Conservation (phyloP, 2,797 vertebrate species). For the Mus minutoides region DNA sequence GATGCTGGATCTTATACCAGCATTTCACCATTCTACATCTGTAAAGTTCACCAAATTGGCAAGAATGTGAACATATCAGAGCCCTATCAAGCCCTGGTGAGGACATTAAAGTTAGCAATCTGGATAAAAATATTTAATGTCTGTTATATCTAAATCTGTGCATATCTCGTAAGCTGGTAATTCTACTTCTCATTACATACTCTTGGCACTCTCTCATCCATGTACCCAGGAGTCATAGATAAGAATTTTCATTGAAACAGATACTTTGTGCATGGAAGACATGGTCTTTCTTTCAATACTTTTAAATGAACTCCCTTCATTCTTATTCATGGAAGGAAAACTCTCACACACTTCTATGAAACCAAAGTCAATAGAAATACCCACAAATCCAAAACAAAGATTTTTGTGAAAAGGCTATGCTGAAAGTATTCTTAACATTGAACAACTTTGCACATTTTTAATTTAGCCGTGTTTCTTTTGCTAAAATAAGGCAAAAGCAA, state of each 20-base stretch:
- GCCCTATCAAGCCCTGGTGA: background rate
- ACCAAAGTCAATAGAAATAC: slow-evolving; percentile 70
- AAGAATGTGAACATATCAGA: background rate
- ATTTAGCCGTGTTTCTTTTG: slow-evolving; percentile 46
- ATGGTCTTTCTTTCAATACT: slow-evolving; percentile 65
- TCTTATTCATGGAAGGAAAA: slow-evolving; percentile 77
- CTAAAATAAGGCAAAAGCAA: slow-evolving; percentile 51
- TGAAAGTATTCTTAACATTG: slow-evolving; percentile 58
- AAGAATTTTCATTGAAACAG: background rate
- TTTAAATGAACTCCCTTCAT: slow-evolving; percentile 74
- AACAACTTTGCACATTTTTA: background rate
- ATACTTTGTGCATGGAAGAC: slow-evolving; percentile 59
- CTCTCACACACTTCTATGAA: slow-evolving; percentile 63
- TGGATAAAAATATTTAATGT: background rate
- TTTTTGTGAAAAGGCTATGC: slow-evolving; percentile 45
- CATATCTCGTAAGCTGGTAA: background rate
- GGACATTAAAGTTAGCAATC: background rate
- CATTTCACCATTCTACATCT: background rate
- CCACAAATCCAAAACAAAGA: slow-evolving; percentile 65
- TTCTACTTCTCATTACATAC: background rate
- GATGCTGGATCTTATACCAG: background rate
- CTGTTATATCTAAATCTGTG: background rate
- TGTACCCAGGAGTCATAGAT: background rate
- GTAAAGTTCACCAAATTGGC: background rate
- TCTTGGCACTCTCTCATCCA: background rate